Conservation (phyloP, 2,888 invertebrate species). For the Apodemia zela region DNA sequence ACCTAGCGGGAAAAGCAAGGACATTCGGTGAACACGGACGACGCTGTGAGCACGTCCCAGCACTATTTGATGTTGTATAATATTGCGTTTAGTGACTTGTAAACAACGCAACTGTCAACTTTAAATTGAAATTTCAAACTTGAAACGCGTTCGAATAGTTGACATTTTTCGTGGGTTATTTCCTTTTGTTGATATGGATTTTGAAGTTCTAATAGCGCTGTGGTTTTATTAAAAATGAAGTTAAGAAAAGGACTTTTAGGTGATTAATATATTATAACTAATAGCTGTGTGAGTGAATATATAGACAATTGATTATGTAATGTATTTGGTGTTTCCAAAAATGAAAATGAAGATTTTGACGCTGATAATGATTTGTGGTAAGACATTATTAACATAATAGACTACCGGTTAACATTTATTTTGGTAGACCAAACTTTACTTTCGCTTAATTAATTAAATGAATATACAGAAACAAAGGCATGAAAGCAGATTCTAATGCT, state of each 20-base stretch:
- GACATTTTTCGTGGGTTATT: not conserved
- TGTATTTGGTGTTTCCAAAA: conserved; percentile 34
- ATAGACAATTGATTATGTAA: conserved; percentile 40
- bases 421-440: not conserved
- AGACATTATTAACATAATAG: conserved; percentile 33
- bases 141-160: not conserved
- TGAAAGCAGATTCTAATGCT: not conserved
- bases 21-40: conserved; percentile 56
- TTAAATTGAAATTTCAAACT: conserved; percentile 24
- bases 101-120: conserved; percentile 39
- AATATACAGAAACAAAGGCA: not conserved
- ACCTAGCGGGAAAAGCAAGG: conserved; percentile 73
- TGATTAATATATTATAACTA: conserved; percentile 27
- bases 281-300: conserved; percentile 38
- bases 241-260: conserved; percentile 24
- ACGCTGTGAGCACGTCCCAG: conserved; percentile 46
- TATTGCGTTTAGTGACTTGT: conserved; percentile 55
- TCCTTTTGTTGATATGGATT: not conserved
- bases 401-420: not conserved
- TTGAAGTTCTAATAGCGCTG: conserved; percentile 1
- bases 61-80: conserved; percentile 51
- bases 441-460: not conserved
- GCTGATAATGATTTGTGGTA: conserved; percentile 64
- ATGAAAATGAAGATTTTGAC: conserved; percentile 61
- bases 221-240: conserved; percentile 24